Base-by-base conservation (phyloP, 1,140 invertebrate genomes). In the Chrysopa pallens region DNA sequence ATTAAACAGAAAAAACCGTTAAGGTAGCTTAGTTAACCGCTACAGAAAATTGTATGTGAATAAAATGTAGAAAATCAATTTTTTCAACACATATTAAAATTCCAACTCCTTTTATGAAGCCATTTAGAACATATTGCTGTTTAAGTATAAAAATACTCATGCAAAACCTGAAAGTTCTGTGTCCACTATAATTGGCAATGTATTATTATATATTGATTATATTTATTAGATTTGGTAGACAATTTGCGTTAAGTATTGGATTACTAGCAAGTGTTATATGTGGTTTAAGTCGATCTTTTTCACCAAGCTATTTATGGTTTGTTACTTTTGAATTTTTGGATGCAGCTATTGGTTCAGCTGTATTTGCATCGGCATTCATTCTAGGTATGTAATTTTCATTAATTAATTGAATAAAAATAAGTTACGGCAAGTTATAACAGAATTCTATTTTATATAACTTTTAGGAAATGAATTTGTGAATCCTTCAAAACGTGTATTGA, bases 401-500 rank as follows among this genome's bases (percentile, higher is more conserved):
- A n/a, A n/a, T n/a, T n/a, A n/a, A n/a, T n/a, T n/a, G n/a, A n/a
- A n/a, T n/a, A n/a, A n/a, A n/a, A n/a, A n/a, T n/a, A n/a, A n/a
- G n/a, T n/a, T n/a, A n/a, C n/a, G n/a, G n/a, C n/a, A n/a, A 23
- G 17, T 23, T 23, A 23, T 23, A 23, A 23, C 17, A 23, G 17
- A 3, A 3, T 23, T 23, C 5, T 23, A 23, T 23, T 23, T 23
- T 23, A 23, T 23, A 2, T 62, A 61, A 48, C 52, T 67, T 67
- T 45, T 58, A 84, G 84, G 78, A 27, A 71, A 87, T 55, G 85
- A 90, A 55, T 66, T 83, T 47, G 76, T 85, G 0, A 76, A 77
- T 1, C 75, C 80, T 5, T 69, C 72, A 48, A 72, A 78, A 40
- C 64, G 86, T 46, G 77, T 82, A 1, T 62, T 83, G 23, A 78